Base-by-base conservation (phyloP, 2,797 vertebrate genomes). In the Coluber constrictor region DNA sequence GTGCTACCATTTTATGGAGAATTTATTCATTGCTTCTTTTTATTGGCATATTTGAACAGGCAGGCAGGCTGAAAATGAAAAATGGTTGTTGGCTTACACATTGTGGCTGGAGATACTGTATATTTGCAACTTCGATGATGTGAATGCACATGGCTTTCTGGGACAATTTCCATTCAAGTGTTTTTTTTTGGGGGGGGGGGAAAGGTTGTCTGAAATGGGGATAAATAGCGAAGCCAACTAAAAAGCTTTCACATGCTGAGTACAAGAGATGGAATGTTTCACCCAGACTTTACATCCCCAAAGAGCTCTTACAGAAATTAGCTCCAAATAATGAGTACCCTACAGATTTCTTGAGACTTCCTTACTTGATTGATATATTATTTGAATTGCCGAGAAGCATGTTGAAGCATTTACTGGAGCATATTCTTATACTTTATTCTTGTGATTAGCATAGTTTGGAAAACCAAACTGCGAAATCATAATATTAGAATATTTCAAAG, bases 401-500 rank as follows among this genome's bases (percentile, higher is more conserved):
- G 16, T 56, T 10, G n/a, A 86, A 91, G 90, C 87, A 89, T 91
- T 89, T 70, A 27, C 54, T 25, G 57, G 88, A 88, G 59, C n/a
- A 91, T 0, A 43, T 10, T 2, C 63, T 98, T 97, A 99, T 88
- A 97, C 97, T 97, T 98, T 98, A 93, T 96, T 98, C 97, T 98
- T 99, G 97, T 99, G 99, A 96, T 99, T 99, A 95, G 98, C 99
- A 94, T 99, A 99, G 96, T 97, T 98, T 66, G 99, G 99, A 96
- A 99, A 99, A 94, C 99, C 99, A 96, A 99, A 99, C 97, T 99
- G 99, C 90, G 98, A 98, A 96, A 99, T 97, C 98, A 99, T 99
- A 92, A 99, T 97, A 97, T 99, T 99, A 95, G 99, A 99, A 95
- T 98, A 99, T 94, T 96, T 97, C 94, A 99, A 98, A 13, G 99